A percentile compares a stretch with the other conserved stretches of the same genome.
Conservation (phyloP, 2,888 invertebrate species). For the Phalangium opilio region DNA sequence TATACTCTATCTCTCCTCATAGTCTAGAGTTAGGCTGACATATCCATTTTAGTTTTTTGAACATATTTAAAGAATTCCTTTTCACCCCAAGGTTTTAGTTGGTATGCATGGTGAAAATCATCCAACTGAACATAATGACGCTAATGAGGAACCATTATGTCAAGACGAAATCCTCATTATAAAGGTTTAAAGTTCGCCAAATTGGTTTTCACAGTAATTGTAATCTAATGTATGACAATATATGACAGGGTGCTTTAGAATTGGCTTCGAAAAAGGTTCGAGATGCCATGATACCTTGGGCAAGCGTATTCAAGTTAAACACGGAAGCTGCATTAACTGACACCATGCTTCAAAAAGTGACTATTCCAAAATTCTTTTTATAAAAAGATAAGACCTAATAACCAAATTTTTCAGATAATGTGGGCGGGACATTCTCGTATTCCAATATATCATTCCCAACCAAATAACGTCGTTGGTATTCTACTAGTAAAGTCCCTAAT, state of each 20-base stretch:
- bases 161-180: slow-evolving; percentile 30
- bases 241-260: slow-evolving; percentile 27
- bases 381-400: too few species aligned
- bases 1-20: too few species aligned
- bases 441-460: slow-evolving; percentile 25
- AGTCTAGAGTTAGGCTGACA: too few species aligned
- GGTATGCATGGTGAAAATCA: slow-evolving; percentile 25
- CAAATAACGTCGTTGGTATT: slow-evolving; percentile 25
- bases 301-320: slow-evolving; percentile 26
- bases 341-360: background rate
- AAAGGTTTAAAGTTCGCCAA: slow-evolving; percentile 5
- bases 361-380: too few species aligned
- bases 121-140: slow-evolving; percentile 7
- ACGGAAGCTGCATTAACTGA: slow-evolving; percentile 21
- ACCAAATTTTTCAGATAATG: slow-evolving; percentile 21
- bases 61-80: too few species aligned
- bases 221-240: slow-evolving; percentile 2
- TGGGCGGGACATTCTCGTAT: slow-evolving; percentile 26
- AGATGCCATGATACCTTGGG: slow-evolving; percentile 27
- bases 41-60: too few species aligned
- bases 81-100: slow-evolving; percentile 26
- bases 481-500: slow-evolving; percentile 29
- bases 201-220: too few species aligned
- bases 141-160: slow-evolving; percentile 19
- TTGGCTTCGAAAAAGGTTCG: slow-evolving; percentile 27